Conservation (phyloP, 2,113 vertebrate species). For the Columbina picui region DNA sequence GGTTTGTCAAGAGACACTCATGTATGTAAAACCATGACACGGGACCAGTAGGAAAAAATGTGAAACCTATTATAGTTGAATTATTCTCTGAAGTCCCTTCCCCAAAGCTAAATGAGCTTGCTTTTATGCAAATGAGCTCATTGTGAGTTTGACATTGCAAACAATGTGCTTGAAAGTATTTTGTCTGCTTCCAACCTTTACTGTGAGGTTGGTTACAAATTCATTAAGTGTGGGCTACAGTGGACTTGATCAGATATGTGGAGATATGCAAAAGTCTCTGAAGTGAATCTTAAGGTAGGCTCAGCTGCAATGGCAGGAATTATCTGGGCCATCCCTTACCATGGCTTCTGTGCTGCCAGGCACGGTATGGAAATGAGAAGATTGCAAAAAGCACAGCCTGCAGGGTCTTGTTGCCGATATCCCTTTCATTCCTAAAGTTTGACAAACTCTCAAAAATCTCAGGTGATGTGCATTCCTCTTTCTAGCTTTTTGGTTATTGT, state of each 20-base stretch:
- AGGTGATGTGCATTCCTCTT: not conserved
- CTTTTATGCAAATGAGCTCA: not conserved
- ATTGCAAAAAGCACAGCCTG: not conserved
- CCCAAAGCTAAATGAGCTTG: not conserved
- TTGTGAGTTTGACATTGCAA: not conserved
- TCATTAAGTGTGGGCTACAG: fast-evolving
- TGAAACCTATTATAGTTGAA: not conserved
- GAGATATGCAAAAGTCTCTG: fast-evolving
- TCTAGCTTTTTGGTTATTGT: not conserved
- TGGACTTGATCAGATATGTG: not conserved
- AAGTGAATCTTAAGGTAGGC: not conserved
- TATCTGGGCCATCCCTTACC: not conserved
- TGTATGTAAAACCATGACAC: not conserved
- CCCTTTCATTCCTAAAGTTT: not conserved
- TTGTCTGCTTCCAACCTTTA: not conserved
- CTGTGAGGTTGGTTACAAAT: not conserved
- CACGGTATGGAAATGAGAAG: not conserved
- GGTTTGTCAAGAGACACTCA: not conserved
- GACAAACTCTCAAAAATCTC: not conserved
- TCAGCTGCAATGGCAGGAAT: not conserved
- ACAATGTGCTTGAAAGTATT: not conserved
- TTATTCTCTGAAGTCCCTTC: not conserved
- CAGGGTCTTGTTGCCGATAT: not conserved
- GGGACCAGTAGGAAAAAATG: not conserved
- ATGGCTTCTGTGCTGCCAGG: not conserved